phyloP scores from a whole-genome alignment of 2,888 invertebrate genomes.

The Brachynemurus nebulosus region DNA sequence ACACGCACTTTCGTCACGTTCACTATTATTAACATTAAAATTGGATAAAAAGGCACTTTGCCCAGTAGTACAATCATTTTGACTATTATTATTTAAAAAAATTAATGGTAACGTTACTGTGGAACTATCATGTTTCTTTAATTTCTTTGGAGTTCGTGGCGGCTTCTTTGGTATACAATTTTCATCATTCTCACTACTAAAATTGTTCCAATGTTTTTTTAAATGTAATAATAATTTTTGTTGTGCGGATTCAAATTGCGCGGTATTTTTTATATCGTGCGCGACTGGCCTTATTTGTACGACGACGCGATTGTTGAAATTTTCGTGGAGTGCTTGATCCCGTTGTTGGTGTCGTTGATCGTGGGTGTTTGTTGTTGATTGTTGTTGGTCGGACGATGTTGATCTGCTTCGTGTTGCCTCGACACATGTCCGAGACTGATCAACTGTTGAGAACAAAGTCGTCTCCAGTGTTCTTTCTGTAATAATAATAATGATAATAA shows the following conservation, averaged over 20 bases:
- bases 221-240: neutral
- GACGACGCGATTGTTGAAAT: neutral
- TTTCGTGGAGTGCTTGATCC: too few species aligned
- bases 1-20: too few species aligned
- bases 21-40: neutral
- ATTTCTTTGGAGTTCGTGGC: neutral
- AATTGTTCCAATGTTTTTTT: neutral
- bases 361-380: too few species aligned
- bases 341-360: too few species aligned
- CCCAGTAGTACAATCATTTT: neutral
- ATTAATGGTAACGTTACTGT: too few species aligned
- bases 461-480: neutral
- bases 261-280: constrained; percentile 4
- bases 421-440: constrained; percentile 9
- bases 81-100: neutral
- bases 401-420: neutral
- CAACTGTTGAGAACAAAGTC: constrained; percentile 2
- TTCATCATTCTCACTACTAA: neutral
- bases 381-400: too few species aligned
- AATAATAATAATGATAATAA: too few species aligned
- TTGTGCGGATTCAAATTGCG: neutral
- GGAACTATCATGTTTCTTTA: neutral
- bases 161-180: constrained; percentile 3
- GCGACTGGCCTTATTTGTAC: constrained; percentile 4
- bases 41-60: neutral